Evolutionary conservation across 2,113 vertebrate genomes (phyloP).

Genomic region (Asarcornis scutulata): DNA sequence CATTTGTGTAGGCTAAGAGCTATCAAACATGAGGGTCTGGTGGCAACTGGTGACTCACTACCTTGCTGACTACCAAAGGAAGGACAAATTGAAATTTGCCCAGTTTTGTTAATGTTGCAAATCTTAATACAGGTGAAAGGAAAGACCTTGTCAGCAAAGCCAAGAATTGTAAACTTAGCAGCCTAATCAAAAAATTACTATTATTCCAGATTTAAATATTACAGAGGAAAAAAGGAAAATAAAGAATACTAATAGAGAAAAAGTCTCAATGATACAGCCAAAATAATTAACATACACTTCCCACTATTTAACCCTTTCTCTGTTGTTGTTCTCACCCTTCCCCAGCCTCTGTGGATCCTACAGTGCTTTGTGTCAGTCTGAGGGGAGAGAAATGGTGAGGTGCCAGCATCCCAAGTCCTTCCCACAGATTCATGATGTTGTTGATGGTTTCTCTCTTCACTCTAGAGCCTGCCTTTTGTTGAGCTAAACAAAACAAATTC

Average conservation of each 20-base stretch:
- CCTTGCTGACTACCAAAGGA: background rate
- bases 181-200: background rate
- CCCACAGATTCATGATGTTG: background rate
- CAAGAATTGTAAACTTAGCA: background rate
- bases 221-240: background rate
- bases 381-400: background rate
- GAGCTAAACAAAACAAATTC: background rate
- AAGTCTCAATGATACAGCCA: background rate
- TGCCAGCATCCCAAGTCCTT: background rate
- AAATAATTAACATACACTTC: background rate
- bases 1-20: background rate
- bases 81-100: background rate
- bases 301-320: background rate
- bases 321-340: background rate
- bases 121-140: background rate
- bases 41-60: background rate
- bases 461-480: background rate
- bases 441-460: background rate
- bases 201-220: background rate
- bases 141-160: background rate
- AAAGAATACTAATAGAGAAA: background rate
- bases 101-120: background rate
- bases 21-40: background rate
- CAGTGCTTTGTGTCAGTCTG: accelerated
- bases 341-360: background rate